phyloP scores from a whole-genome alignment of 2,113 vertebrate species.

The Vulpes lagopus region DNA sequence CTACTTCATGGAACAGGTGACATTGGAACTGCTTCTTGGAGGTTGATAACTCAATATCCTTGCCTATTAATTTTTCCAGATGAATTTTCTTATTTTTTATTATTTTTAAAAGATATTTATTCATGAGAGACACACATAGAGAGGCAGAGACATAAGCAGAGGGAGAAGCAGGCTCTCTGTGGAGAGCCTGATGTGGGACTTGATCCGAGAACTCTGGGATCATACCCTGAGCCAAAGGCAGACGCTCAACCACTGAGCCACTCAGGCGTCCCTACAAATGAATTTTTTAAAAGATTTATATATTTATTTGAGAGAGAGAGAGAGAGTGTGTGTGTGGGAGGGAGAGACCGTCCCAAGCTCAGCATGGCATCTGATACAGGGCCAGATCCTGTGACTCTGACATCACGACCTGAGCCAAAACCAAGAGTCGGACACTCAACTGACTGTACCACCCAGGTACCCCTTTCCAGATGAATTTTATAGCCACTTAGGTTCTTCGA shows the following conservation, averaged over 20 bases:
- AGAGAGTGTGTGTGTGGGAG: too few relatives aligned
- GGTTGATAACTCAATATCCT: not conserved
- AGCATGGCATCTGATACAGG: not conserved
- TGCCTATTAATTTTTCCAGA: not conserved
- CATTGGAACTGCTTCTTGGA: not conserved
- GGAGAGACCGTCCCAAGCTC: not conserved
- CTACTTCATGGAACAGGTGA: not conserved
- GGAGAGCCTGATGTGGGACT: too few relatives aligned
- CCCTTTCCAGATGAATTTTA: slow-evolving; percentile 16
- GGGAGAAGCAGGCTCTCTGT: too few relatives aligned
- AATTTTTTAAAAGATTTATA: not conserved
- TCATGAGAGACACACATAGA: not conserved
- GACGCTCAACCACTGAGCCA: too few relatives aligned
- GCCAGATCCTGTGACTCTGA: not conserved
- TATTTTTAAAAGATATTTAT: not conserved
- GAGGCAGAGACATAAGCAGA: too few relatives aligned
- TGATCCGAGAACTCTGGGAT: too few relatives aligned
- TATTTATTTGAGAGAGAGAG: not conserved
- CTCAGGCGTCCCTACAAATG: too few relatives aligned
- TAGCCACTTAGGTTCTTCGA: slow-evolving; percentile 5
- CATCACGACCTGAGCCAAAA: not conserved
- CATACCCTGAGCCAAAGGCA: too few relatives aligned
- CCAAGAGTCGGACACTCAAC: not conserved
- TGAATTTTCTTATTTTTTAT: not conserved
- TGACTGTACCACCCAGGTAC: not conserved